A percentile compares a stretch with the other conserved stretches of the same genome.
phyloP scores from a whole-genome alignment of 2,113 vertebrate genomes.

The Sebastes fasciatus region DNA sequence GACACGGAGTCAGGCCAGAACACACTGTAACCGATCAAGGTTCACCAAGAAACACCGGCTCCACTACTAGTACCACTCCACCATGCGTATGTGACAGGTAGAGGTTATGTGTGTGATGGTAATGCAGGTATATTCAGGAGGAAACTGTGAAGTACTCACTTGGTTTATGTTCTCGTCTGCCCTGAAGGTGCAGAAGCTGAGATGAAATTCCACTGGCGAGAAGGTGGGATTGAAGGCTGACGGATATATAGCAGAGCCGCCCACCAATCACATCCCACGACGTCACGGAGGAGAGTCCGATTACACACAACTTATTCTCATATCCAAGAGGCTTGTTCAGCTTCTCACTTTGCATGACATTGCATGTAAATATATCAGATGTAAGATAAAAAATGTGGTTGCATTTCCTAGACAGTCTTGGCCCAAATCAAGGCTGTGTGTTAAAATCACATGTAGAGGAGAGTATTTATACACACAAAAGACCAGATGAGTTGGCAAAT shows the following conservation, averaged over 20 bases:
- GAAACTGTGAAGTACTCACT: constrained; percentile 81
- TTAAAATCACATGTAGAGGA: neutral
- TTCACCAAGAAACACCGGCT: neutral
- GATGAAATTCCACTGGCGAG: constrained; percentile 90
- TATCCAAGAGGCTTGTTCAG: constrained; percentile 11
- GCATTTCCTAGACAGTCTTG: neutral
- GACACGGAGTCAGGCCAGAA: constrained; percentile 83
- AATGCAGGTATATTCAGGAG: neutral
- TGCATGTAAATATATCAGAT: neutral
- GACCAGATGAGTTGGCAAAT: neutral
- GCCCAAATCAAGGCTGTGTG: too few relatives aligned
- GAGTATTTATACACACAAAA: neutral
- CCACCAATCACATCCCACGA: constrained; percentile 86
- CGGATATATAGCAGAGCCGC: constrained; percentile 86
- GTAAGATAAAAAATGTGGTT: neutral
- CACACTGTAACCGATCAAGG: constrained; percentile 22
- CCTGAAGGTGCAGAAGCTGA: constrained; percentile 89
- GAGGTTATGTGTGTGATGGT: neutral
- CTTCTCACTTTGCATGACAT: neutral
- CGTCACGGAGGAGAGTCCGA: constrained; percentile 84
- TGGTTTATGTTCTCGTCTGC: constrained; percentile 87
- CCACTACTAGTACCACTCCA: neutral
- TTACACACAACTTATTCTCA: constrained; percentile 65
- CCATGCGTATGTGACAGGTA: accelerated
- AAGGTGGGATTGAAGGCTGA: constrained; percentile 83